phyloP scores from a whole-genome alignment of 1,140 invertebrate species.

The Ectropis grisescens region DNA sequence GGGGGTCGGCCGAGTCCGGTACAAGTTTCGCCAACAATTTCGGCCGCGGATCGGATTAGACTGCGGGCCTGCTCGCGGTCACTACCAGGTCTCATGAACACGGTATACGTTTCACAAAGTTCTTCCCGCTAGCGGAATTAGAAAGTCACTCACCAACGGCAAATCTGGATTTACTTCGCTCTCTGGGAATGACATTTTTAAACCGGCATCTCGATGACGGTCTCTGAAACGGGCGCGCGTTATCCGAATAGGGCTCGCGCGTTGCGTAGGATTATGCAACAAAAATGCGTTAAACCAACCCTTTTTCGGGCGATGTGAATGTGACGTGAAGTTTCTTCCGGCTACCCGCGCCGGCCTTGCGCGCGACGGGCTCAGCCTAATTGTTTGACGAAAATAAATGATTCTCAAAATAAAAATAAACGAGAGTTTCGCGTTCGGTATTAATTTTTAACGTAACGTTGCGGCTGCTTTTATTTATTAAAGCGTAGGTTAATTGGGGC shows the following conservation, averaged over 20 bases:
- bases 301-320: slow-evolving; percentile 34
- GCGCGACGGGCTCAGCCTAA: slow-evolving; percentile 37
- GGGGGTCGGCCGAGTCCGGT: no score
- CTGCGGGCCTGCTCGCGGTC: slow-evolving; percentile 38
- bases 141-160: slow-evolving; percentile 60
- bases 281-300: slow-evolving; percentile 48
- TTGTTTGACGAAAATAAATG: slow-evolving; percentile 65
- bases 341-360: slow-evolving; percentile 23
- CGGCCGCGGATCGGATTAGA: slow-evolving; percentile 53
- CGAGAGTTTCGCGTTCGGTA: slow-evolving; percentile 50
- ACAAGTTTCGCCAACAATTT: slow-evolving; percentile 46
- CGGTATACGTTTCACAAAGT: slow-evolving; percentile 65
- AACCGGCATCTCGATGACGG: slow-evolving; percentile 29
- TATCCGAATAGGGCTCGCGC: slow-evolving; percentile 30
- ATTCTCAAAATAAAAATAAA: slow-evolving; percentile 60
- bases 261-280: slow-evolving; percentile 48
- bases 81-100: slow-evolving; percentile 50
- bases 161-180: slow-evolving; percentile 60
- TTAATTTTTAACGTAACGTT: slow-evolving; percentile 47
- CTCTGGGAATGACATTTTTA: slow-evolving; percentile 57
- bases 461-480: slow-evolving; percentile 22
- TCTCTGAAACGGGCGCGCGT: slow-evolving; percentile 38
- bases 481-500: slow-evolving; percentile 28
- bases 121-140: slow-evolving; percentile 50
- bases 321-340: slow-evolving; percentile 49